Base-by-base conservation (phyloP, 2,797 vertebrate genomes). In the Strix occidentalis region DNA sequence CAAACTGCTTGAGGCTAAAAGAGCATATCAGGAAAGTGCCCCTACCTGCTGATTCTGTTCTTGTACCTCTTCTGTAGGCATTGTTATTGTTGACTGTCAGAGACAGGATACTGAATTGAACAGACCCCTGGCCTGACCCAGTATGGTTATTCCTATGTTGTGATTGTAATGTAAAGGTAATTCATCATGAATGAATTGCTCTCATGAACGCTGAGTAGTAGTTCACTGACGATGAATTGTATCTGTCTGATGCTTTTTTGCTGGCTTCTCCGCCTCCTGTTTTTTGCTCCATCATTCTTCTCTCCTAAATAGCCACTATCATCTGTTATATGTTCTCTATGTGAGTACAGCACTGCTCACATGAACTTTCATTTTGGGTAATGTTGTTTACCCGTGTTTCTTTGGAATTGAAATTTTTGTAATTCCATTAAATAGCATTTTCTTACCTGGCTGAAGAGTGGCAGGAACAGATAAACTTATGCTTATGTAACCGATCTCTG, bases 311-410 rank as follows among this genome's bases (percentile, higher is more conserved):
- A 88, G 56, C 39, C 9, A 18, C 43, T 50, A 41, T 41, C 39
- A 41, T 41, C 39, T 41, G 14, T 41, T 41, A 41, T 41, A 41
- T 41, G 39, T 41, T 13, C 39, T 41, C 39, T 41, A 13, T 14
- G 39, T 41, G 39, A 14, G 33, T 84, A 63, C n/a, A 56, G 58
- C 23, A 19, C 48, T 24, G 5, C 29, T 87, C 18, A 33, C 0
- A 1, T 18, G 31, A 78, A 54, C 10, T 79, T 70, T 9, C 0
- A 1, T 45, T 92, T 39, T 39, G 37, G 37, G 37, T 71, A 21
- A 28, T 3, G 1, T 39, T 0, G 0, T 48, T 74, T 70, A 53
- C 25, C 28, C 0, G 0, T 31, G 26, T 53, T 87, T 75, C 66
- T 92, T 57, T 21, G 46, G 51, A 80, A 89, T 37, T 39, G 35